phyloP scores from a whole-genome alignment of 2,797 vertebrate genomes.

The Sebastes cheni region DNA sequence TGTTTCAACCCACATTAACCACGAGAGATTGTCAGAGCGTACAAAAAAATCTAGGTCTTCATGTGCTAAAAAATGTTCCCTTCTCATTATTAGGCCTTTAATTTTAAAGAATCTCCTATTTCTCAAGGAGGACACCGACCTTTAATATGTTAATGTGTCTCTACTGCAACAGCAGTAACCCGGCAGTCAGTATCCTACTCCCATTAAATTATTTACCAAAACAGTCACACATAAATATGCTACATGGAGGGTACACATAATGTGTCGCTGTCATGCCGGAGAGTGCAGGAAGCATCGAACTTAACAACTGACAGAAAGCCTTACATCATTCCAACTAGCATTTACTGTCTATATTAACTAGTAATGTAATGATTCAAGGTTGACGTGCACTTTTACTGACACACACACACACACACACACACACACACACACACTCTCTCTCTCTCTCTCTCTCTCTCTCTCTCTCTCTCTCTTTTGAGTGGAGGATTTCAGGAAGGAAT shows the following conservation, averaged over 20 bases:
- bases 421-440: background rate
- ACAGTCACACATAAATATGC: constrained; percentile 8
- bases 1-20: constrained; percentile 14
- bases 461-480: constrained; percentile 2
- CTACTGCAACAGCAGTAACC: constrained; percentile 13
- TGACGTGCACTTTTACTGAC: background rate
- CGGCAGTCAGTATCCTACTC: constrained; percentile 19
- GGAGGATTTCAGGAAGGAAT: constrained; percentile 53
- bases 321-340: background rate
- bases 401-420: background rate
- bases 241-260: constrained; percentile 1
- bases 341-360: constrained; percentile 17
- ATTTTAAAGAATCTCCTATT: constrained; percentile 33
- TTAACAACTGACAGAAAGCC: constrained; percentile 11
- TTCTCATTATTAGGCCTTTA: constrained; percentile 16
- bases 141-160: constrained; percentile 48
- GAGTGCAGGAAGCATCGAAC: background rate
- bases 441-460: background rate
- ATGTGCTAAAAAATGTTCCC: constrained; percentile 11
- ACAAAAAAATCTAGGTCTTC: constrained; percentile 1
- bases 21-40: background rate
- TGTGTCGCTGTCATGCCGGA: background rate
- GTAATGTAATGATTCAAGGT: background rate
- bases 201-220: constrained; percentile 54
- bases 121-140: constrained; percentile 26